Percentiles rank a stretch among this genome's conserved stretches.
phyloP scores from a whole-genome alignment of 2,113 vertebrate genomes.

The Xiphophorus hellerii region DNA sequence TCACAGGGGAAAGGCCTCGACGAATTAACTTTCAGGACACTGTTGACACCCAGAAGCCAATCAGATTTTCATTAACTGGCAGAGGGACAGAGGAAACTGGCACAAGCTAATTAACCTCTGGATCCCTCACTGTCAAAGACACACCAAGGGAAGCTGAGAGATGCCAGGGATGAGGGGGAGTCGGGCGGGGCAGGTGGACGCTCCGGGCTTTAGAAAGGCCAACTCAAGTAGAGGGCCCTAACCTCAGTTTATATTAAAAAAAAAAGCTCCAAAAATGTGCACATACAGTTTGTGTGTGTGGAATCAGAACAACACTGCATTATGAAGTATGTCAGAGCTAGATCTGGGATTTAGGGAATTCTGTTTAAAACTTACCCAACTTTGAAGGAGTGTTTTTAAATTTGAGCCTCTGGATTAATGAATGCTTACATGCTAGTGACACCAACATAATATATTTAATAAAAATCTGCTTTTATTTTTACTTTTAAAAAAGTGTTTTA shows the following conservation, averaged over 20 bases:
- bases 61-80: constrained; percentile 85
- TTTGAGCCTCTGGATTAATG: no score
- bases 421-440: no score
- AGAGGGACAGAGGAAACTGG: constrained; percentile 80
- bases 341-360: neutral
- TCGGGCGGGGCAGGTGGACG: constrained; percentile 56
- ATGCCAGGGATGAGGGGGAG: constrained; percentile 63
- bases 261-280: neutral
- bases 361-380: neutral
- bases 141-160: constrained; percentile 62
- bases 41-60: constrained; percentile 84
- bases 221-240: constrained; percentile 18
- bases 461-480: no score
- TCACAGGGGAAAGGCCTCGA: constrained; percentile 69
- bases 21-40: constrained; percentile 84
- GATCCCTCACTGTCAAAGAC: constrained; percentile 72
- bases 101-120: constrained; percentile 84
- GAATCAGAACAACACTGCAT: constrained; percentile 16
- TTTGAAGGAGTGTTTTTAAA: neutral
- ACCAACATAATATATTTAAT: no score
- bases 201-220: constrained; percentile 60
- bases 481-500: no score
- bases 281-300: neutral
- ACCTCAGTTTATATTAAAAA: neutral
- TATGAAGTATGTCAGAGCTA: constrained; percentile 8